Conservation (phyloP, 1,140 invertebrate species). For the Pogonomyrmex barbatus region DNA sequence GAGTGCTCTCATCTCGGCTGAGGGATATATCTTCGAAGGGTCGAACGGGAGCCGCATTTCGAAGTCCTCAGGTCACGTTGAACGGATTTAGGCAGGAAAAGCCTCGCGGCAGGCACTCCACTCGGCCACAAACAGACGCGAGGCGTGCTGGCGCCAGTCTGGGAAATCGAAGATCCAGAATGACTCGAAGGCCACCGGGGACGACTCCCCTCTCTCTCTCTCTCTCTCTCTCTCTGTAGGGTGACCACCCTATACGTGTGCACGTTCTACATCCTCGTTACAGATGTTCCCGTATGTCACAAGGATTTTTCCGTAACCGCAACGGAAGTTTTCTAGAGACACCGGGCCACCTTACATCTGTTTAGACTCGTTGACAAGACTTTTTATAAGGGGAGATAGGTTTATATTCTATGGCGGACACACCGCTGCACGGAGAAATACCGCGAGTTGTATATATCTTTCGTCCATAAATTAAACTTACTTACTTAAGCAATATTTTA, state of each 20-base stretch:
- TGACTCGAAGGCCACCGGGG: constrained; percentile 74
- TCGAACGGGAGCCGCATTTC: constrained; percentile 61
- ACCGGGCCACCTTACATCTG: constrained; percentile 48
- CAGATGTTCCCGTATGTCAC: constrained; percentile 60
- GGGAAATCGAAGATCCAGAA: constrained; percentile 74
- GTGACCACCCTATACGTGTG: constrained; percentile 57
- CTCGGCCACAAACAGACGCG: constrained; percentile 56
- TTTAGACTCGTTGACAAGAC: constrained; percentile 54
- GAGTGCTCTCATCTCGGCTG: constrained; percentile 61
- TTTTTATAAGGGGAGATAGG: constrained; percentile 44
- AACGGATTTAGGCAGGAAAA: constrained; percentile 70
- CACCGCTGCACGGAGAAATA: constrained; percentile 7
- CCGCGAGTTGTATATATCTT: constrained; percentile 13
- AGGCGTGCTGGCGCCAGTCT: constrained; percentile 75
- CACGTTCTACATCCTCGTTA: constrained; percentile 32
- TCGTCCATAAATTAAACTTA: constrained; percentile 36
- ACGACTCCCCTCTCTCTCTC: constrained; percentile 51
- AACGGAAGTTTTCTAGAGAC: constrained; percentile 37
- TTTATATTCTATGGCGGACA: constrained; percentile 27
- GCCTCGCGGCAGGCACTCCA: constrained; percentile 45
- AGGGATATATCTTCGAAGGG: constrained; percentile 49
- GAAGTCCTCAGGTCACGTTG: constrained; percentile 47
- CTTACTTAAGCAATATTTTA: constrained; percentile 19
- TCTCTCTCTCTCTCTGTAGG: constrained; percentile 62
- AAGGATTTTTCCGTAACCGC: constrained; percentile 47